Evolutionary conservation across 2,797 vertebrate species (phyloP).

Genomic region (Trichosurus vulpecula): DNA sequence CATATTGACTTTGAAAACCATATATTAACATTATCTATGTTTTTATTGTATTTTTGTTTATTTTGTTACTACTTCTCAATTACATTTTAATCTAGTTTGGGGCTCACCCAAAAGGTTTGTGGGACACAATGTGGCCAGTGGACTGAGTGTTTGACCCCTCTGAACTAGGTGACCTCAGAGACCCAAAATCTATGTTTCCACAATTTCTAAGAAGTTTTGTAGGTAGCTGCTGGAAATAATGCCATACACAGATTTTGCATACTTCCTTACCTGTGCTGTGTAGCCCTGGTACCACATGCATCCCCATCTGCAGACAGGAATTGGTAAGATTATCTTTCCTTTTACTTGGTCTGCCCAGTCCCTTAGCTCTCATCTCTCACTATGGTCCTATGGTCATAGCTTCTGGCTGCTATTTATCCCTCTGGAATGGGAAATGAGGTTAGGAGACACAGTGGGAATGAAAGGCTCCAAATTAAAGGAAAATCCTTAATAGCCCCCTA

Average conservation of each 20-base stretch:
- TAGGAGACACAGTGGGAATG: not conserved
- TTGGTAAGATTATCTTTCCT: not conserved
- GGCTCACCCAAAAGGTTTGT: not conserved
- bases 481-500: not conserved
- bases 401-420: not conserved
- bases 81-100: not conserved
- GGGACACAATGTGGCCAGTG: not conserved
- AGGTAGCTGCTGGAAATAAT: not conserved
- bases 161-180: not conserved
- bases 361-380: not conserved
- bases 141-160: not conserved
- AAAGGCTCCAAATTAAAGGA: not conserved
- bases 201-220: not conserved
- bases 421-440: not conserved
- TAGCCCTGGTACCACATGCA: not conserved
- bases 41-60: not conserved
- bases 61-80: not conserved
- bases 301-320: not conserved
- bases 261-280: not conserved
- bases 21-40: not conserved
- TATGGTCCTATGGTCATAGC: not conserved
- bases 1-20: not conserved
- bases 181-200: not conserved
- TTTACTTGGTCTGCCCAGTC: not conserved
- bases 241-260: not conserved